Percentiles rank a stretch among this genome's conserved stretches.
phyloP scores from a whole-genome alignment of 2,113 vertebrate species.

The Rostratula benghalensis region DNA sequence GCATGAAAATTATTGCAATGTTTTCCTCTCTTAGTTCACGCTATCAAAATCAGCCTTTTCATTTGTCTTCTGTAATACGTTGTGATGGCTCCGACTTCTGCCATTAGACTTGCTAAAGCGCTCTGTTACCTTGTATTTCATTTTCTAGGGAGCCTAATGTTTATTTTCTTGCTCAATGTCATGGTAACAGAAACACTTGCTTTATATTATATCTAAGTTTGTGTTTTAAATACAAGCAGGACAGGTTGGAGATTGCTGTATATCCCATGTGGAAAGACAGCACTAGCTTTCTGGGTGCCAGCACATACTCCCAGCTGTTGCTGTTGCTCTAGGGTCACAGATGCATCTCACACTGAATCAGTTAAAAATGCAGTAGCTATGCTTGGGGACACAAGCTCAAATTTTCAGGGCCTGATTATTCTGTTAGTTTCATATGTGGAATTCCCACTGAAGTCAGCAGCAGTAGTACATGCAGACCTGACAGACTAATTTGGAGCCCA shows the following conservation, averaged over 20 bases:
- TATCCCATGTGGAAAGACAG: slow-evolving; percentile 52
- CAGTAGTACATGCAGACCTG: slow-evolving; percentile 32
- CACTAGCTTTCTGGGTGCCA: slow-evolving; percentile 62
- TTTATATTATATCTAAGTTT: slow-evolving; percentile 29
- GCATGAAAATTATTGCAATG: background rate
- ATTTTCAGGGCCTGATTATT: slow-evolving; percentile 69
- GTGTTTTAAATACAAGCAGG: slow-evolving; percentile 43
- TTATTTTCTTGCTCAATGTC: slow-evolving; percentile 60
- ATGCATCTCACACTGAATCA: slow-evolving; percentile 50
- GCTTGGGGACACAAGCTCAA: slow-evolving; percentile 61
- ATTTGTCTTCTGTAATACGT: background rate
- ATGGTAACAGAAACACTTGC: slow-evolving; percentile 66
- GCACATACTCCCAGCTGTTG: slow-evolving; percentile 50
- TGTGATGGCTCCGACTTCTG: background rate
- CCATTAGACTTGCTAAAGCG: slow-evolving; percentile 60
- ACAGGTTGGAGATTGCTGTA: slow-evolving; percentile 31
- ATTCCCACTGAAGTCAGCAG: slow-evolving; percentile 61
- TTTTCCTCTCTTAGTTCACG: background rate
- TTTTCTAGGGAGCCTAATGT: slow-evolving; percentile 30
- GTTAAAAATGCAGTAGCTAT: slow-evolving; percentile 66
- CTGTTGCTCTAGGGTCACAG: slow-evolving; percentile 60
- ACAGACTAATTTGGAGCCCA: slow-evolving; percentile 33
- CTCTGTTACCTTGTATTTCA: slow-evolving; percentile 32
- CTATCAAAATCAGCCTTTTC: background rate
- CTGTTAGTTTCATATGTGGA: slow-evolving; percentile 48